phyloP scores from a whole-genome alignment of 2,888 invertebrate genomes.

The Pheosia tremula region DNA sequence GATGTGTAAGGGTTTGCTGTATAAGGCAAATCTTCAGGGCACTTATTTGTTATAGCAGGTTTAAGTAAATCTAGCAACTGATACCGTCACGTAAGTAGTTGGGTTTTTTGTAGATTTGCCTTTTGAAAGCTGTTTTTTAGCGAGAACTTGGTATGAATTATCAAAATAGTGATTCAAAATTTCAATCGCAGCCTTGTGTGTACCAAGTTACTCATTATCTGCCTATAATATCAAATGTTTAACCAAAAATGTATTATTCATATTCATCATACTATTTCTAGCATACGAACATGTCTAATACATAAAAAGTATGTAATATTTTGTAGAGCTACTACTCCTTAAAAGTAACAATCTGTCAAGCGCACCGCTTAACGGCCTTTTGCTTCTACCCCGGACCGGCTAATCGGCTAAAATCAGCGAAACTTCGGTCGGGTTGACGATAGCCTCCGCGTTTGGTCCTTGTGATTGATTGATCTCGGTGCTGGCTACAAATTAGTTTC shows the following conservation, averaged over 20 bases:
- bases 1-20: constrained; percentile 15
- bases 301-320: background rate
- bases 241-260: too few relatives aligned
- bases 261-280: constrained; percentile 7
- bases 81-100: too few relatives aligned
- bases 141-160: too few relatives aligned
- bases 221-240: too few relatives aligned
- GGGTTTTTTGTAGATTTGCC: too few relatives aligned
- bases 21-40: constrained; percentile 26
- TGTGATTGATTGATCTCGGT: constrained; percentile 56
- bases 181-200: too few relatives aligned
- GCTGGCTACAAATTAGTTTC: constrained; percentile 47
- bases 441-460: constrained; percentile 51
- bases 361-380: constrained; percentile 39
- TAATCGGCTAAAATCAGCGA: constrained; percentile 52
- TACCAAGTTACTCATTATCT: too few relatives aligned
- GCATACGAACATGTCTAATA: constrained; percentile 19
- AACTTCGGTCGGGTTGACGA: constrained; percentile 41
- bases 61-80: too few relatives aligned
- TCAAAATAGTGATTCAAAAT: too few relatives aligned
- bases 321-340: constrained; percentile 24
- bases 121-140: too few relatives aligned
- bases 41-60: background rate
- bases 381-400: constrained; percentile 36
- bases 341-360: constrained; percentile 46